Evolutionary conservation across 2,113 vertebrate species (phyloP).

Genomic region (Limnothrissa miodon): DNA sequence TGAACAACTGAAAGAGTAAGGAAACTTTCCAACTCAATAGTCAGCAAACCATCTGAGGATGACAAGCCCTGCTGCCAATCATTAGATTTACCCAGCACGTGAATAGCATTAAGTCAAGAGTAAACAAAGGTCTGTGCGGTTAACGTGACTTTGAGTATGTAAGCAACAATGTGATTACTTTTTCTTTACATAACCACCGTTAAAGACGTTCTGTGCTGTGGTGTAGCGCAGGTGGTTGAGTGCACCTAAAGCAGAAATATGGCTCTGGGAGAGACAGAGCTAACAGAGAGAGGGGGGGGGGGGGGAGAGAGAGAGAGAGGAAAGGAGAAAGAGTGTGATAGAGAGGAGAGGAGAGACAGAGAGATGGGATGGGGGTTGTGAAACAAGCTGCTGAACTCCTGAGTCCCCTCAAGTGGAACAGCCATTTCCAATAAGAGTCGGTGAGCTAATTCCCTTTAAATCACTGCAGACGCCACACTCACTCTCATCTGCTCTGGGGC

Average conservation of each 20-base stretch:
- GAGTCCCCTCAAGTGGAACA: not conserved
- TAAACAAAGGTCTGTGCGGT: not conserved
- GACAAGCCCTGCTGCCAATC: not conserved
- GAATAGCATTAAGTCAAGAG: not conserved
- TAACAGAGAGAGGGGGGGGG: not conserved
- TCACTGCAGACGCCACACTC: conserved; percentile 28
- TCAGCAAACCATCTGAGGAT: not conserved
- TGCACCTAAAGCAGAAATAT: not conserved
- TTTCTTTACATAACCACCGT: not conserved
- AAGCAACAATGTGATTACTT: not conserved
- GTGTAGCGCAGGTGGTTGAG: not conserved
- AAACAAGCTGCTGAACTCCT: not conserved
- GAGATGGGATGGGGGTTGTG: not conserved
- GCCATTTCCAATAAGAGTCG: not conserved
- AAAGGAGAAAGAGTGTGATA: not conserved
- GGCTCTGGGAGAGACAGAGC: not conserved
- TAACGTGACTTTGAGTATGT: not conserved
- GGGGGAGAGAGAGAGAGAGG: not conserved
- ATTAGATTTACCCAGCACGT: not conserved
- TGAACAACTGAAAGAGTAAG: not conserved
- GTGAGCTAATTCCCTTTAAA: conserved; percentile 2
- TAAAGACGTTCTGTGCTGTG: not conserved
- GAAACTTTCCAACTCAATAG: not conserved
- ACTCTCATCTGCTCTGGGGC: not conserved
- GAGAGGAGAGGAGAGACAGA: not conserved